A percentile compares a stretch with the other conserved stretches of the same genome.
Conservation (phyloP, 1,140 invertebrate genomes). For the Lepidostoma basale region DNA sequence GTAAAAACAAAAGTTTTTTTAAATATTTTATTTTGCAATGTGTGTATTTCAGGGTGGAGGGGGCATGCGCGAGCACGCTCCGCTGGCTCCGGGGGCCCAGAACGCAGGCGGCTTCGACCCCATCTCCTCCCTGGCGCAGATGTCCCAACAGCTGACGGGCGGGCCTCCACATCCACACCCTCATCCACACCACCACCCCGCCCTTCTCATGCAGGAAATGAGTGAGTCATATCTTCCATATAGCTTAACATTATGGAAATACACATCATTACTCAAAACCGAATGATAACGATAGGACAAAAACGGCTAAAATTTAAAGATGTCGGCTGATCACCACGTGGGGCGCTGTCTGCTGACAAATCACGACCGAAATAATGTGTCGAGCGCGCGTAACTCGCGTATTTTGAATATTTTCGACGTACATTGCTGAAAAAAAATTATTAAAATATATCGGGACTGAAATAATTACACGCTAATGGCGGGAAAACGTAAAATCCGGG, state of each 20-base stretch:
- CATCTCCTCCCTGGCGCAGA: constrained; percentile 90
- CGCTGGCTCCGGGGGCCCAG: constrained; percentile 53
- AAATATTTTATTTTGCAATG: neutral
- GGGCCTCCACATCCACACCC: constrained; percentile 39
- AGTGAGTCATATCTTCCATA: constrained; percentile 24
- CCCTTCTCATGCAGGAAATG: constrained; percentile 43
- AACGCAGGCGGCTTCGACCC: constrained; percentile 77
- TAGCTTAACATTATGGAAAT: neutral
- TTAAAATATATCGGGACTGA: too few species aligned
- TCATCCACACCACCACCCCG: constrained; percentile 40
- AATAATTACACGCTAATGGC: too few species aligned
- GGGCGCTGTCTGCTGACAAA: too few species aligned
- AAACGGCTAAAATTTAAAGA: too few species aligned
- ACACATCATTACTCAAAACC: neutral
- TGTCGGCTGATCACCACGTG: too few species aligned
- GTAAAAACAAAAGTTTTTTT: too few species aligned
- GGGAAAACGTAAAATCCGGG: too few species aligned
- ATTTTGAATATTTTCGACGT: too few species aligned
- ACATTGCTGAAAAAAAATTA: too few species aligned
- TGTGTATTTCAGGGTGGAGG: constrained; percentile 26
- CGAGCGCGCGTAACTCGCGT: too few species aligned
- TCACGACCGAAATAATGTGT: too few species aligned
- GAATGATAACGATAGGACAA: too few species aligned
- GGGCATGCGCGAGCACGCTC: constrained; percentile 53
- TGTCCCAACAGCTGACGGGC: constrained; percentile 86